Evolutionary conservation across 2,113 vertebrate species (phyloP).

Genomic region (Serinus canaria): DNA sequence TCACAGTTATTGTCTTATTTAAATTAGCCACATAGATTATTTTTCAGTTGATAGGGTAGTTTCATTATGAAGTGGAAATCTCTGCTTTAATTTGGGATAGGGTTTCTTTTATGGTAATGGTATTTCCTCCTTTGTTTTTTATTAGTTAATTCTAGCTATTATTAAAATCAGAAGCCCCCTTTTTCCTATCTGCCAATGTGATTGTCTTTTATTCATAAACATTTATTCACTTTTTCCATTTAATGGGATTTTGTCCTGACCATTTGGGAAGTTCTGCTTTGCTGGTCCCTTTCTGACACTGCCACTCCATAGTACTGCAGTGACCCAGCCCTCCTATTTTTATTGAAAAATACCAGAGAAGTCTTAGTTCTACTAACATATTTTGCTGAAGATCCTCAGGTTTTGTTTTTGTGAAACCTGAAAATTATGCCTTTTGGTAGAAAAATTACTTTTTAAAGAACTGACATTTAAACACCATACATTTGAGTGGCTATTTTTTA

Average conservation of each 20-base stretch:
- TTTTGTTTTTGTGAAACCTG: not conserved
- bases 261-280: not conserved
- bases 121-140: not conserved
- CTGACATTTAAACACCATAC: not conserved
- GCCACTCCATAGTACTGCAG: not conserved
- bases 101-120: not conserved
- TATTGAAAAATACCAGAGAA: not conserved
- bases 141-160: not conserved
- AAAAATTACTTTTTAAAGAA: not conserved
- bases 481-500: not conserved
- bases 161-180: not conserved
- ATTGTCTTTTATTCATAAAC: not conserved
- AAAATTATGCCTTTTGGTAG: not conserved
- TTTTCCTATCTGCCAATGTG: not conserved
- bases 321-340: not conserved
- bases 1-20: not conserved
- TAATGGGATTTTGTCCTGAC: not conserved
- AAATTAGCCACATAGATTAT: not conserved
- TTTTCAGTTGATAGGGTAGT: not conserved
- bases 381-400: not conserved
- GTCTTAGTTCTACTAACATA: not conserved
- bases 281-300: not conserved
- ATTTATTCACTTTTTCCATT: not conserved
- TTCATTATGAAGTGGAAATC: not conserved
- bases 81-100: not conserved